Evolutionary conservation across 2,113 vertebrate species (phyloP).

Genomic region (Austrofundulus limnaeus): DNA sequence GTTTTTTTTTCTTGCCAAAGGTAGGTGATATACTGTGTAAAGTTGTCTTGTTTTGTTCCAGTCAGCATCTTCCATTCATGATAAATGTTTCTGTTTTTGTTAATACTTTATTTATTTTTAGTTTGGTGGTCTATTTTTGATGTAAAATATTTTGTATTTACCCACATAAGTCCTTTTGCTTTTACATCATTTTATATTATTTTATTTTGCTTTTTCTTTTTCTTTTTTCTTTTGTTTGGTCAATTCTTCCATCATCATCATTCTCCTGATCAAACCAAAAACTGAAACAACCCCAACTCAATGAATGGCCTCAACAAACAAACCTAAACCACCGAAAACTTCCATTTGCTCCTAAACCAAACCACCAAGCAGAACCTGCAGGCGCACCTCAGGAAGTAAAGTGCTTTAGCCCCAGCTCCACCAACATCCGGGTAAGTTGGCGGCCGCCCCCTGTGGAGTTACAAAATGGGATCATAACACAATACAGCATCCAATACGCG

Average conservation of each 20-base stretch:
- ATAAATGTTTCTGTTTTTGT: conserved; percentile 78
- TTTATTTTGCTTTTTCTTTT: conserved; percentile 73
- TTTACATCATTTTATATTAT: conserved; percentile 84
- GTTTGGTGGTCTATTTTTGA: conserved; percentile 57
- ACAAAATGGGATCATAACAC: conserved; percentile 95
- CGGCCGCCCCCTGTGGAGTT: conserved; percentile 89
- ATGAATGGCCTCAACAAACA: conserved; percentile 53
- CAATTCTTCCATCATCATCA: conserved; percentile 78
- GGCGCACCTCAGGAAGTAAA: conserved; percentile 95
- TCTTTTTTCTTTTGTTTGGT: conserved; percentile 84
- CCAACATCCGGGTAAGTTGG: conserved; percentile 99
- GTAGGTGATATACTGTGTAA: conserved; percentile 85
- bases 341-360: conserved; percentile 64
- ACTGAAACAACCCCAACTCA: conserved; percentile 55
- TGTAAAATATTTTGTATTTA: conserved; percentile 73
- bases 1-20: conserved; percentile 67
- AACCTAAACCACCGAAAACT: conserved; percentile 30
- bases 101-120: conserved; percentile 48
- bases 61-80: conserved; percentile 78
- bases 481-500: conserved; percentile 90
- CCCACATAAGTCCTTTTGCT: conserved; percentile 59
- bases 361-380: conserved; percentile 89
- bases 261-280: conserved; percentile 57
- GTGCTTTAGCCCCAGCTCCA: conserved; percentile 95
- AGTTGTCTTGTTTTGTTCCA: conserved; percentile 71